Base-by-base conservation (phyloP, 2,888 invertebrate genomes). In the Pyrrhosoma nymphula region DNA sequence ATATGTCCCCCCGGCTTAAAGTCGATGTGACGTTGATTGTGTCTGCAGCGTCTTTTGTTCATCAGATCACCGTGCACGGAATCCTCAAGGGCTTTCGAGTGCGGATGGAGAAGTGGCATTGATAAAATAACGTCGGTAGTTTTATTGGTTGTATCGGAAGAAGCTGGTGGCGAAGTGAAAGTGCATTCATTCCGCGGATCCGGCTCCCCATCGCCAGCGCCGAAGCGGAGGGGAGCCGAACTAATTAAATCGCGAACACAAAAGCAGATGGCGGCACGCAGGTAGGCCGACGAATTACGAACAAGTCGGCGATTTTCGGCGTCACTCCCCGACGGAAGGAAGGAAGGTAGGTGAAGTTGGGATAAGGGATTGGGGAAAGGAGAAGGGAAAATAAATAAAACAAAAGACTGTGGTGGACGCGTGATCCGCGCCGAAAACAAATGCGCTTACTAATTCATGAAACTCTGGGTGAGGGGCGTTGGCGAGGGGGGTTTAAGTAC, bases 21-120 rank as follows among this genome's bases (percentile, higher is more conserved):
- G 82, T 82, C n/a, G 82, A 82, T 82, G 82, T 82, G 14, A 35
- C 82, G 12, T 82, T 35, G 35, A 82, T 82, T 82, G 82, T 82
- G 35, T 35, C 82, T 12, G 16, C 8, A n/a, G 82, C 82, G 35
- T 35, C 82, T 35, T 82, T 82, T 82, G 82, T 82, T 82, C 82
- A 16, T 35, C 82, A 82, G 35, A 35, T 82, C 35, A 20, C 82
- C 82, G 82, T 35, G 30, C 30, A 35, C 82, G 82, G 30, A 82
- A 82, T 82, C 82, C 82, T 82, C 82, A 26, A 18, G 82, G 30
- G 82, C 30, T 35, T 82, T 82, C 26, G n/a, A 82, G 82, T 82
- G 4, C n/a, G 16, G 35, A n/a, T 35, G 30, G n/a, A 14, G 82
- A 35, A 82, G 35, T 82, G 82, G 10, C 82, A 82, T 82, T 82